phyloP scores from a whole-genome alignment of 2,797 vertebrate species.

The Onychomys arenicola region DNA sequence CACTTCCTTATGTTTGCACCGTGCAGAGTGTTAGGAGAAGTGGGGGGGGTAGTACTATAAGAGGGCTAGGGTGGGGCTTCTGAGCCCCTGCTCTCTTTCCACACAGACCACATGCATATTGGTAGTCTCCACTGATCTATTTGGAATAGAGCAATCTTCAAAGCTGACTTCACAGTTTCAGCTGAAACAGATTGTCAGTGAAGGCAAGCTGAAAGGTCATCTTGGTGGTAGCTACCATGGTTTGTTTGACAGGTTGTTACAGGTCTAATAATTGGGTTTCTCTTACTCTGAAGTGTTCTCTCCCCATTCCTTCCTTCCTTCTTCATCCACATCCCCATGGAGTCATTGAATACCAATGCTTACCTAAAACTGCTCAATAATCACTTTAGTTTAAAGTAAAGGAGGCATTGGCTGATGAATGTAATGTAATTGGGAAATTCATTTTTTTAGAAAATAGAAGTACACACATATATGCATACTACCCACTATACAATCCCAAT shows the following conservation, averaged over 20 bases:
- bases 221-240: conserved; percentile 77
- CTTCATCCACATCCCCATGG: conserved; percentile 13
- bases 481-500: not conserved
- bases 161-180: conserved; percentile 83
- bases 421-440: conserved; percentile 79
- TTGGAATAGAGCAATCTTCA: conserved; percentile 82
- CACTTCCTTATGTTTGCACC: not conserved
- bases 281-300: not conserved
- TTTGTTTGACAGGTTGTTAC: not conserved
- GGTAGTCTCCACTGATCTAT: conserved; percentile 80
- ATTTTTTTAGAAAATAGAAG: conserved; percentile 53
- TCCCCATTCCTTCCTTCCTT: not conserved
- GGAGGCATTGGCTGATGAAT: conserved; percentile 80
- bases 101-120: conserved; percentile 57
- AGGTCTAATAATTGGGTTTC: not conserved
- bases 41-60: not conserved
- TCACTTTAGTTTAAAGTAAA: conserved; percentile 80
- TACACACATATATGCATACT: not conserved
- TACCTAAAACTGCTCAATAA: conserved; percentile 79
- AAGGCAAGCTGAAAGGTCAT: conserved; percentile 84
- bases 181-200: conserved; percentile 84
- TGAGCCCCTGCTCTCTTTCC: not conserved
- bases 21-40: not conserved
- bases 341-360: conserved; percentile 74
- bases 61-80: not conserved